Evolutionary conservation across 2,888 invertebrate species (phyloP), one percentile per base, ranked within the genome.

Genomic region (Parelbella ahira): DNA sequence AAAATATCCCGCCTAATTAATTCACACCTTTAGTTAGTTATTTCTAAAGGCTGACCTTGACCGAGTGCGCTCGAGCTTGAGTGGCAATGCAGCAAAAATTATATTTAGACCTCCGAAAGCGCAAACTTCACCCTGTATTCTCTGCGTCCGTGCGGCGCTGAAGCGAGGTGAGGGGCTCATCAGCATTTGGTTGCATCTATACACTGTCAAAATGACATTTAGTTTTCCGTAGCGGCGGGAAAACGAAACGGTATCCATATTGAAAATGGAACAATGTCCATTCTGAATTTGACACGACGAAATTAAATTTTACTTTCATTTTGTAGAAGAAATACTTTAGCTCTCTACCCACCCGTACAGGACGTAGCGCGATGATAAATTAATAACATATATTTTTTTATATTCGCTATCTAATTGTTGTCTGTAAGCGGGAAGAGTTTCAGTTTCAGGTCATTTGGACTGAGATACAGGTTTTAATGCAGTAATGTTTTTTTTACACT

Each of bases 151-250:
- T 11, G 9, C 4, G 8, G n/a, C 10, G 28, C 30, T 20, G 6
- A 30, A 12, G 1, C 5, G 30, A 19, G 20, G 15, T 20, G 12
- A 8, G 15, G 25, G 25, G 41, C 1, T 45, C 45, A 25, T 8
- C 11, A 24, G 20, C 37, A 32, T 37, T 32, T 41, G 37, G 45
- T 25, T 45, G 45, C 45, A 32, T 25, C 8, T 55, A 57, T 53
- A 45, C 56, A 58, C 64, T 70, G 68, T 71, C 68, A 69, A 44
- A 54, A 51, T 73, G 72, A 72, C 72, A 71, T 58, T 58, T 59
- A 4, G 5, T 32, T 37, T 42, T 42, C 47, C 47, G 23, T 28
- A n/a, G 33, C n/a, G 30, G 6, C 33, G 44, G 7, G 24, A 39
- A 32, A 12, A 12, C 6, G 24, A 24, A 7, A 20, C 10, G 19